Conservation (phyloP, 1,140 invertebrate species). For the Aphis gossypii region DNA sequence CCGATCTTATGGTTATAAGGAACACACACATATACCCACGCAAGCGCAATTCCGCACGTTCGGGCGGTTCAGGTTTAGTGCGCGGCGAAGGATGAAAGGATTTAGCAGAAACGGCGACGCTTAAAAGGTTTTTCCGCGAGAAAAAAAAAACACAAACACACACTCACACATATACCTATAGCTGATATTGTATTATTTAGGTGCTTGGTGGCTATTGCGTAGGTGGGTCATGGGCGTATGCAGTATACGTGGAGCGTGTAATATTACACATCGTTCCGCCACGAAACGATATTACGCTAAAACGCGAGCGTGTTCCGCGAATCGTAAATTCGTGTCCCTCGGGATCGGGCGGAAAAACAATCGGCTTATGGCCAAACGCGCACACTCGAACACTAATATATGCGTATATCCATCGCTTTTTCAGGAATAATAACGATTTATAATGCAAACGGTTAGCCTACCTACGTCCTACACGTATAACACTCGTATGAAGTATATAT, state of each 20-base stretch:
- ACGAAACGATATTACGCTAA: background rate
- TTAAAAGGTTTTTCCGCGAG: constrained; percentile 14
- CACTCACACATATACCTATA: background rate
- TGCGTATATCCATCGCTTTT: background rate
- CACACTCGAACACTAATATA: background rate
- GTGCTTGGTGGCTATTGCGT: background rate
- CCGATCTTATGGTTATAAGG: background rate
- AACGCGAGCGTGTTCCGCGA: background rate
- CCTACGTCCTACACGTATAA: background rate
- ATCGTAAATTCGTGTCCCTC: background rate
- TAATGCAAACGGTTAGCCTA: background rate
- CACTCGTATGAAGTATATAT: no score
- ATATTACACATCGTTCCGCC: background rate
- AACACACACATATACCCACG: background rate
- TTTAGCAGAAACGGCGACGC: background rate
- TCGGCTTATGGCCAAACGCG: background rate
- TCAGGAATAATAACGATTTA: background rate
- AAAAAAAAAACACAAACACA: background rate
- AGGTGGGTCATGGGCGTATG: no score
- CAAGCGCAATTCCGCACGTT: background rate
- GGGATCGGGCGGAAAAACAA: background rate
- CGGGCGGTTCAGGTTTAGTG: background rate
- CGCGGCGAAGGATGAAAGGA: background rate
- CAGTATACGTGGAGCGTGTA: background rate
- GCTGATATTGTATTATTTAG: background rate